Percentiles rank a stretch among this genome's conserved stretches.
phyloP scores from a whole-genome alignment of 2,797 vertebrate genomes.

The Dendrocincla fuliginosa region DNA sequence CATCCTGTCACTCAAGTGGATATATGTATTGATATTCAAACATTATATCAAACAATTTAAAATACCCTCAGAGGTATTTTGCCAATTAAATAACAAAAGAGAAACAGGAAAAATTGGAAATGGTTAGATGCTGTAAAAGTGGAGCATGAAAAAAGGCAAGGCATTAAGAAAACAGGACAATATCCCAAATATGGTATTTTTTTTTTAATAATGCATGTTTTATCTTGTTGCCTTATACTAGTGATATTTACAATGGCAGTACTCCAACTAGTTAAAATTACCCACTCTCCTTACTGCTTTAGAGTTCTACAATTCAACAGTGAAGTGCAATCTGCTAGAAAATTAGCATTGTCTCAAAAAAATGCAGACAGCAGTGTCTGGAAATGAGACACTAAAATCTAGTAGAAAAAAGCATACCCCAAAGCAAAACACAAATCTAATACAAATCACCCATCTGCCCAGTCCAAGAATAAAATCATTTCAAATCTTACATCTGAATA shows the following conservation, averaged over 20 bases:
- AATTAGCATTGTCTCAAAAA: conserved; percentile 44
- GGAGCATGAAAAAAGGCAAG: not conserved
- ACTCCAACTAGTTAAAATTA: not conserved
- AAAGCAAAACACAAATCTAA: conserved; percentile 50
- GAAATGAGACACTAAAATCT: conserved; percentile 38
- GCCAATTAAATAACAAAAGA: not conserved
- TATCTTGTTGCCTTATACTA: not conserved
- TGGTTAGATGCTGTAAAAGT: not conserved
- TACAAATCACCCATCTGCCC: conserved; percentile 51
- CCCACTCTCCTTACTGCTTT: not conserved
- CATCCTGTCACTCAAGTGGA: not conserved
- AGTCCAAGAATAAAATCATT: not conserved
- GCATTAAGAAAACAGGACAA: not conserved
- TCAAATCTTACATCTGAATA: conserved; percentile 28
- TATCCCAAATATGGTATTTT: not conserved
- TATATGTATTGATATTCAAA: not conserved
- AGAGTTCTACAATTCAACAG: conserved; percentile 12
- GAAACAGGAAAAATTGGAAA: not conserved
- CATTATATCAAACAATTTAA: not conserved
- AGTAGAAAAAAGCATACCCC: not conserved
- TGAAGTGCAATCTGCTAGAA: conserved; percentile 14
- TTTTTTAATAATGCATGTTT: not conserved
- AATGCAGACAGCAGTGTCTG: conserved; percentile 39
- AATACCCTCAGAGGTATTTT: not conserved
- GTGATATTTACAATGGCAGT: not conserved